A percentile compares a stretch with the other conserved stretches of the same genome.
Evolutionary conservation across 2,888 invertebrate species (phyloP).

Genomic region (Dorcus hopei): DNA sequence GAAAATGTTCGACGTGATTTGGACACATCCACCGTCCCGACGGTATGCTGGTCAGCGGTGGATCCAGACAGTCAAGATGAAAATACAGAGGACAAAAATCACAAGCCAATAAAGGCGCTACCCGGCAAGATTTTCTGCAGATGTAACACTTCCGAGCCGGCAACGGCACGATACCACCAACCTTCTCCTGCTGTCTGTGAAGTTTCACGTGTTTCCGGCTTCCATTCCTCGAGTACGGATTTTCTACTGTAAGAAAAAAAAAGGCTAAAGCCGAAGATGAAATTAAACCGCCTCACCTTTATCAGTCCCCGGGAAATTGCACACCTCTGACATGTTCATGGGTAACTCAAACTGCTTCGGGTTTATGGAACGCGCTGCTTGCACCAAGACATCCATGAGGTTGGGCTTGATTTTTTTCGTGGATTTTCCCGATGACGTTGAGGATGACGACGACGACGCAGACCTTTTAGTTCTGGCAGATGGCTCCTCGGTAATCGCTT

Average conservation of each 20-base stretch:
- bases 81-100: slow-evolving; percentile 90
- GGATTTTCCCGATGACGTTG: slow-evolving; percentile 24
- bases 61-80: slow-evolving; percentile 92
- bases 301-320: slow-evolving; percentile 78
- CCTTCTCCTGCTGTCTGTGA: slow-evolving; percentile 26
- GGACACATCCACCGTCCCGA: slow-evolving; percentile 97
- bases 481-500: slow-evolving; percentile 33
- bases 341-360: slow-evolving; percentile 89
- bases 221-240: slow-evolving; percentile 22
- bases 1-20: slow-evolving; percentile 87
- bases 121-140: slow-evolving; percentile 79
- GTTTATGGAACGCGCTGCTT: slow-evolving; percentile 81
- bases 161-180: slow-evolving; percentile 68
- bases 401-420: slow-evolving; percentile 53
- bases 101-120: slow-evolving; percentile 83
- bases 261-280: neutral
- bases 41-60: slow-evolving; percentile 85
- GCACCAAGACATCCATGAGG: slow-evolving; percentile 75
- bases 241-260: slow-evolving; percentile 34
- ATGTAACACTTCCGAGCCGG: slow-evolving; percentile 83
- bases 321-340: slow-evolving; percentile 71
- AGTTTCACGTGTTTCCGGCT: slow-evolving; percentile 20
- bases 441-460: slow-evolving; percentile 30
- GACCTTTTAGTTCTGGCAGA: slow-evolving; percentile 39
- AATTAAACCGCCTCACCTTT: slow-evolving; percentile 55